Evolutionary conservation across 1,140 invertebrate genomes (phyloP).

Genomic region (Cardiocondyla obscurior): DNA sequence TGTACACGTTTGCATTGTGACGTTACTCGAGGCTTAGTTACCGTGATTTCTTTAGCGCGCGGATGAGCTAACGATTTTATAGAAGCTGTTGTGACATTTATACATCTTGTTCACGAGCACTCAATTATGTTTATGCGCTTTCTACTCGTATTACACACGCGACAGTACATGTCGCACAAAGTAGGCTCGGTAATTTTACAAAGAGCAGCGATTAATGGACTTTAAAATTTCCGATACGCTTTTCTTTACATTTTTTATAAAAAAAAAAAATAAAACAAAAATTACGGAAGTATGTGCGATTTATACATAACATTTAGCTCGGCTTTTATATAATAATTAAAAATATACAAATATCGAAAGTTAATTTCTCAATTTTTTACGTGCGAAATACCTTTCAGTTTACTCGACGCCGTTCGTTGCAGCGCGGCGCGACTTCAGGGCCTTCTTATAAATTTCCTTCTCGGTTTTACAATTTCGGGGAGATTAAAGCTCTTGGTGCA

Average conservation of each 20-base stretch:
- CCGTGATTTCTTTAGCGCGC: not conserved
- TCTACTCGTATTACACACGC: conserved; percentile 9
- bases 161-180: not conserved
- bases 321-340: not conserved
- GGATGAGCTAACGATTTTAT: conserved; percentile 33
- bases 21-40: not conserved
- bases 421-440: not conserved
- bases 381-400: not conserved
- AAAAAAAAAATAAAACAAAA: not conserved
- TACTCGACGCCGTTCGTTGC: not conserved
- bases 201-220: not conserved
- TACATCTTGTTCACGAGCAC: conserved; percentile 3
- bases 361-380: not conserved
- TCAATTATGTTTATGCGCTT: conserved; percentile 52
- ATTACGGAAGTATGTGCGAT: too few relatives aligned
- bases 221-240: not conserved
- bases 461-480: conserved; percentile 74
- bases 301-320: too few relatives aligned
- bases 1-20: not conserved
- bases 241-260: not conserved
- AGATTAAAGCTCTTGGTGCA: conserved; percentile 74
- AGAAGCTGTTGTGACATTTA: conserved; percentile 12
- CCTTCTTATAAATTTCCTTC: conserved; percentile 73
- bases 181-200: not conserved
- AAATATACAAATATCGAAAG: not conserved